A percentile compares a stretch with the other conserved stretches of the same genome.
Conservation (phyloP, 2,888 invertebrate species). For the Yponomeuta malinellus region DNA sequence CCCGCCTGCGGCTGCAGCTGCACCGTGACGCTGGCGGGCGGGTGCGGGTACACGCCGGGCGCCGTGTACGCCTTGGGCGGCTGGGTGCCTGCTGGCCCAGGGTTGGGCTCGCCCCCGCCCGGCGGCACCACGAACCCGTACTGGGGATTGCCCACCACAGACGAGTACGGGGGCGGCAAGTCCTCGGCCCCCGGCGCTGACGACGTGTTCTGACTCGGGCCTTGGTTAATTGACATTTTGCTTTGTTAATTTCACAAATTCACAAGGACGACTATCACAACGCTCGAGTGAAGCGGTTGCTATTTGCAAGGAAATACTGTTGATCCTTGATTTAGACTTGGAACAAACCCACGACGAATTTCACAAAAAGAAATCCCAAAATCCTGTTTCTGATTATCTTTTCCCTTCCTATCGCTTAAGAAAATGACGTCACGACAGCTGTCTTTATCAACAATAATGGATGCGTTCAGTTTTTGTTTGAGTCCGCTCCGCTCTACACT, state of each 20-base stretch:
- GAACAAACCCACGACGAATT: not conserved
- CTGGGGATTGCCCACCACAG: slow-evolving; percentile 60
- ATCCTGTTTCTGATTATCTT: not conserved
- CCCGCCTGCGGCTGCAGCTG: slow-evolving; percentile 46
- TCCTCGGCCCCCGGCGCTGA: slow-evolving; percentile 51
- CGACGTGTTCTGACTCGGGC: slow-evolving; percentile 15
- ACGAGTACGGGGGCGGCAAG: slow-evolving; percentile 65
- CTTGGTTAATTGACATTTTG: slow-evolving; percentile 42
- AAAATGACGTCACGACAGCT: slow-evolving; percentile 1
- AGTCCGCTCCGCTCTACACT: too few relatives aligned
- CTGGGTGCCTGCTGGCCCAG: slow-evolving; percentile 31
- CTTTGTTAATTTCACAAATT: not conserved
- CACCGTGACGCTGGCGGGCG: slow-evolving; percentile 41
- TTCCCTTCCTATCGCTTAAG: not conserved
- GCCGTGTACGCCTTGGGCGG: slow-evolving; percentile 51
- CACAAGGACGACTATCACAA: not conserved
- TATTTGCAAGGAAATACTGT: too few relatives aligned
- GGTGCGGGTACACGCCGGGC: slow-evolving; percentile 62
- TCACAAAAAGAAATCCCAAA: not conserved
- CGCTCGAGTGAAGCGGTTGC: too few relatives aligned
- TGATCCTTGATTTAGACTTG: not conserved
- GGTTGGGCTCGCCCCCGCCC: slow-evolving; percentile 28
- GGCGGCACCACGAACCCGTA: slow-evolving; percentile 51
- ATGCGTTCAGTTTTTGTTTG: not conserved
- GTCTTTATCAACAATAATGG: not conserved